Base-by-base conservation (phyloP, 2,888 invertebrate species). In the Acronicta alni region DNA sequence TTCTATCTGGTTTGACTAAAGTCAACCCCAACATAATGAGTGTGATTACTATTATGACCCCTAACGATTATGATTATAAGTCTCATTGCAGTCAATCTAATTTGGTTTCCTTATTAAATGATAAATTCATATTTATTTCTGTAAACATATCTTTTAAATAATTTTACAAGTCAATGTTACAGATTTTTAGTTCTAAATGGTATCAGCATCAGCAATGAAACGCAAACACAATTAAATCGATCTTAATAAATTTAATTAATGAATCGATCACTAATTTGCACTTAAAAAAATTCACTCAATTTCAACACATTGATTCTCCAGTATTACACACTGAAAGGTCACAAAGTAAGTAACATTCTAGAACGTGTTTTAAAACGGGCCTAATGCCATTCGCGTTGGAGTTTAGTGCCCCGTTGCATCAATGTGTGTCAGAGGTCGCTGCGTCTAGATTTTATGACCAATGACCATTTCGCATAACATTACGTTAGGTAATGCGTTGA, bases 381-480 rank as follows among this genome's bases (percentile, higher is more conserved):
- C 64, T 76, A 68, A 68, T 74, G 72, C 57, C 63, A 68, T 75
- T 64, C 62, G 56, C 58, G 58, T 54, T 57, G 47, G 57, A 57
- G 72, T 72, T 79, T 72, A 80, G 75, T 72, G 62, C 69, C 57
- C 61, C 57, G 62, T 76, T 72, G 69, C 78, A 47, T 67, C 67
- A 77, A 68, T 57, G 45, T 59, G 60, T 57, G 78, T 80, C 87
- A 83, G 54, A 80, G 87, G 82, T 76, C 77, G 63, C 15, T 8
- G 59, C 59, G 65, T 74, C 79, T 76, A 81, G 80, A 78, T 84
- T 84, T 84, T 84, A 84, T 81, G 72, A 70, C 66, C 76, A 67
- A 69, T 71, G 76, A 75, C 75, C 81, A 78, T 81, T 85, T 82
- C 80, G 82, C 80, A 80, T 83, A 80, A 84, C 76, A 67, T 74